Evolutionary conservation across 2,797 vertebrate species (phyloP).

Genomic region (Myiotriccus ornatus): DNA sequence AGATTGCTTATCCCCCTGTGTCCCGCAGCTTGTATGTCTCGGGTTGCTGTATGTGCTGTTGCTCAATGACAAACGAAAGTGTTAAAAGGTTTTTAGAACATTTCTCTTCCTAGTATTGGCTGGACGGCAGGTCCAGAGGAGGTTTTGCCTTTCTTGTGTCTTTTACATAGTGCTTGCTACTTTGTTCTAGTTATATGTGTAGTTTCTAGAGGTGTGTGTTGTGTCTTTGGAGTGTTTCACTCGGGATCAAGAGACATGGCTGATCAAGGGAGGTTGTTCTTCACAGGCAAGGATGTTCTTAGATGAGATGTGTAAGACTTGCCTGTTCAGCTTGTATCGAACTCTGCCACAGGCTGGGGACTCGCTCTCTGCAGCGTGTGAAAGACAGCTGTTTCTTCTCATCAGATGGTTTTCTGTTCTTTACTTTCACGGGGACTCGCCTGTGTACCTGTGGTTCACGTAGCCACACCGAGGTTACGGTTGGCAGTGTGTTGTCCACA

Average conservation of each 20-base stretch:
- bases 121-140: background rate
- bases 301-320: background rate
- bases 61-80: background rate
- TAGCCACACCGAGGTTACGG: background rate
- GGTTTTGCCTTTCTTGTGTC: background rate
- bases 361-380: background rate
- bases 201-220: background rate
- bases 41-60: background rate
- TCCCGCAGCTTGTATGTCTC: background rate
- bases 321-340: rapidly evolving
- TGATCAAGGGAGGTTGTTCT: background rate
- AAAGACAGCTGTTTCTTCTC: background rate
- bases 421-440: background rate
- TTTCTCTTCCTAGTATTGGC: background rate
- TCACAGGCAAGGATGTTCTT: background rate
- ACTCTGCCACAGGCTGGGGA: background rate
- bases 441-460: background rate
- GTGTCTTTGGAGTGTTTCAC: background rate
- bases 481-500: background rate
- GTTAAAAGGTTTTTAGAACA: background rate
- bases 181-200: background rate
- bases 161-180: background rate
- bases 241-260: background rate
- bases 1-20: background rate
- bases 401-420: background rate